Evolutionary conservation across 35 echinoderm and acorn worm species (phyloP), one percentile per base, ranked within the genome.

Genomic region (Chiridota heheva): DNA sequence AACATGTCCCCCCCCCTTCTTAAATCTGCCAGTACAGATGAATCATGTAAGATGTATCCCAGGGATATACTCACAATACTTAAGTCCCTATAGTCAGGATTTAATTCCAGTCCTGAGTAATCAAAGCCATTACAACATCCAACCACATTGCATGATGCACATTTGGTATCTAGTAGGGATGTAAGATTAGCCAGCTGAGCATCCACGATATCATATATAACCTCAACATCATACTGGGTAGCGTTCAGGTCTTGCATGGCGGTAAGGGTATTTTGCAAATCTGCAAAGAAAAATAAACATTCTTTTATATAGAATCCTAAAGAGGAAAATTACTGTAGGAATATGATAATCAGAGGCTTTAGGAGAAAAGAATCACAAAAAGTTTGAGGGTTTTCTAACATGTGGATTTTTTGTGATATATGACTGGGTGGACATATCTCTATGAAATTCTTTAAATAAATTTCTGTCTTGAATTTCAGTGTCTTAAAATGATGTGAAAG

Each of bases 181-280:
- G 17, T 60, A 29, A 78, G 36, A 2, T 78, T 4, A 78, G 51
- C 39, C 33, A 84, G 40, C 7, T 36, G 17, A 53, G 42, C 22
- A 39, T 78, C 69, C 13, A 90, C 41, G 16, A 15, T 38, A 18
- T 18, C 22, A 29, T 82, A 90, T 15, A 69, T 43, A 40, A 12
- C 36, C 37, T 84, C 88, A 58, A 90, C 18, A 4, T 69, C 44
- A 61, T 40, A 42, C 81, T 90, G 88, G 12, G 88, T 90, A 33
- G 30, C 62, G 36, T 90, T 84, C 0, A 90, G 72, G 20, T 34
- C 34, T 16, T 29, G 40, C 55, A 90, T 64, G 18, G 58, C 46
- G 72, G 58, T 40, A 44, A 73, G 45, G 73, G 88, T 90, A 43
- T 64, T 44, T 42, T 57, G 41, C 30, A 90, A 78, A 77, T 73